Conservation (phyloP, 2,797 vertebrate genomes). For the Rhincodon typus region DNA sequence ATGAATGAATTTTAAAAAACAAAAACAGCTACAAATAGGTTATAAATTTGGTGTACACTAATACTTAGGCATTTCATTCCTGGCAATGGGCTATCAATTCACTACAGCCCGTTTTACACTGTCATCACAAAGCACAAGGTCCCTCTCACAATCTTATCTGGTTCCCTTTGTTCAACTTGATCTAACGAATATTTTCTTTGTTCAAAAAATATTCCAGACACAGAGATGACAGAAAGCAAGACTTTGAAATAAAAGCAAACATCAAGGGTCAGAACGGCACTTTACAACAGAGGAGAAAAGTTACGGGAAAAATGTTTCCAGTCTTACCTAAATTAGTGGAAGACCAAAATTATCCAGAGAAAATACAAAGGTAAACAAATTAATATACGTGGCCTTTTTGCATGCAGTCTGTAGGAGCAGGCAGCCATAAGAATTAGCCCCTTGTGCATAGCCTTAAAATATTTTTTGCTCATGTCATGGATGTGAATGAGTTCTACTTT, state of each 20-base stretch:
- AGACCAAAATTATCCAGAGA: background rate
- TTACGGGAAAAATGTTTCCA: background rate
- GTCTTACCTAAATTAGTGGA: background rate
- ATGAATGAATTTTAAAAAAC: too few relatives aligned
- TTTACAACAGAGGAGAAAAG: background rate
- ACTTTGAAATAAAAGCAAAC: background rate
- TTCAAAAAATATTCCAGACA: background rate
- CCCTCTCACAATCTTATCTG: too few relatives aligned
- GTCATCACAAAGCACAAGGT: too few relatives aligned
- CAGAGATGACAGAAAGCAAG: background rate
- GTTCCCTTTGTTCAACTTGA: background rate
- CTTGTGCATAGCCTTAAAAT: background rate
- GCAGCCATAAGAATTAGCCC: background rate
- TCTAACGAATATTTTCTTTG: background rate
- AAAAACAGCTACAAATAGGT: background rate
- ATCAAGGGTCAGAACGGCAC: background rate
- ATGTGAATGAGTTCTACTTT: background rate
- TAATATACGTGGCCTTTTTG: background rate
- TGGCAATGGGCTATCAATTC: too few relatives aligned
- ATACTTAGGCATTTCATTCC: background rate
- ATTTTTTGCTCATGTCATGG: background rate
- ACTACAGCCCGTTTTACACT: background rate
- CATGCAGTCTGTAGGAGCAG: background rate
- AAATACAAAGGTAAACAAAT: constrained; percentile 13
- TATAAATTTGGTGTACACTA: background rate